Conservation (phyloP, 2,113 vertebrate species). For the Bubalus kerabau region DNA sequence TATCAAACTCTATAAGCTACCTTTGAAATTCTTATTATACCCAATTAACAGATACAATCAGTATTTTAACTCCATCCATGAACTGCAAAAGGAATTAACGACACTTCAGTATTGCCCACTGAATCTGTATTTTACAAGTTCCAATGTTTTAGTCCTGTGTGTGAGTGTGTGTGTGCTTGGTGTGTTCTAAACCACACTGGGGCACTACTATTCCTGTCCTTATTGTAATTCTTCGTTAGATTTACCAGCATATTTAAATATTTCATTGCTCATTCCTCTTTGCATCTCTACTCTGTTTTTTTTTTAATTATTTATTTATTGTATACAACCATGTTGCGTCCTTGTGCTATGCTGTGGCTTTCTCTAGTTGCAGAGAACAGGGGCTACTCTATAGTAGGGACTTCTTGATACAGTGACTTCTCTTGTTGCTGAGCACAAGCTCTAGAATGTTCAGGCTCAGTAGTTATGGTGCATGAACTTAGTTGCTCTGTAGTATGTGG, state of each 20-base stretch:
- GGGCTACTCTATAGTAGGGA: too few relatives aligned
- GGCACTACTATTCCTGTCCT: not conserved
- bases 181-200: not conserved
- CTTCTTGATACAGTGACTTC: too few relatives aligned
- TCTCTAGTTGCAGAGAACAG: too few relatives aligned
- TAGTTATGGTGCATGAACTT: too few relatives aligned
- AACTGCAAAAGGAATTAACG: not conserved
- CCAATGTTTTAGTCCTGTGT: not conserved
- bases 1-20: not conserved
- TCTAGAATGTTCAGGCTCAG: too few relatives aligned
- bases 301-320: too few relatives aligned
- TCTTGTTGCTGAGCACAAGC: too few relatives aligned
- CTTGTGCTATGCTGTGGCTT: too few relatives aligned
- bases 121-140: not conserved
- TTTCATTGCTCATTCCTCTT: not conserved
- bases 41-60: not conserved
- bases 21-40: not conserved
- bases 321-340: too few relatives aligned
- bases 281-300: not conserved
- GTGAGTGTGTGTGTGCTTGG: not conserved
- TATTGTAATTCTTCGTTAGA: not conserved
- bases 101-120: not conserved
- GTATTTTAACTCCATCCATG: not conserved
- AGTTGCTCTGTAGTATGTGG: too few relatives aligned
- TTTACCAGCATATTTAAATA: not conserved